A percentile compares a stretch with the other conserved stretches of the same genome.
phyloP scores from a whole-genome alignment of 2,797 vertebrate genomes.

The Melanogrammus aeglefinus region DNA sequence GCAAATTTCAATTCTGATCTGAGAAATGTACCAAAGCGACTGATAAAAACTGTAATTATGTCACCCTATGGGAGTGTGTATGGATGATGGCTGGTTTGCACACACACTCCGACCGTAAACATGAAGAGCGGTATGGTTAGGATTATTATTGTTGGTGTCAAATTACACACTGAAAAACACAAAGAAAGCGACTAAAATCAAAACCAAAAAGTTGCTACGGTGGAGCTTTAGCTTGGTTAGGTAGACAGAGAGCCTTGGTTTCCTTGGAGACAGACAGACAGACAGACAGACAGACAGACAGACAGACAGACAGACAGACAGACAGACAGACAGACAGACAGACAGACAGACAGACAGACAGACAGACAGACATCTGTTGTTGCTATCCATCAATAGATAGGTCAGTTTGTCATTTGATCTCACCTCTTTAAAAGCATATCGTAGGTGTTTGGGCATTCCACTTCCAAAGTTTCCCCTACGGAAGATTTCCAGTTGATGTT shows the following conservation, averaged over 20 bases:
- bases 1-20: too few relatives aligned
- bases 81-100: too few relatives aligned
- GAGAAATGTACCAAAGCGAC: too few relatives aligned
- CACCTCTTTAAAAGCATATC: slow-evolving; percentile 71
- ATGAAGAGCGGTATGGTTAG: background rate
- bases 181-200: background rate
- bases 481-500: slow-evolving; percentile 66
- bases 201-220: background rate
- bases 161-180: background rate
- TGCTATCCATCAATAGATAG: background rate
- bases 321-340: background rate
- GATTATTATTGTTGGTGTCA: background rate
- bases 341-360: background rate
- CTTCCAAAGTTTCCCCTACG: slow-evolving; percentile 39
- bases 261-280: too few relatives aligned
- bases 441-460: slow-evolving; percentile 67
- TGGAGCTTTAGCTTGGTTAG: too few relatives aligned
- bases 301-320: background rate
- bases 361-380: background rate
- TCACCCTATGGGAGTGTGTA: too few relatives aligned
- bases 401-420: slow-evolving; percentile 24
- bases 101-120: background rate
- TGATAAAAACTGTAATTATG: too few relatives aligned
- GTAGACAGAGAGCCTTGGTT: too few relatives aligned
- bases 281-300: too few relatives aligned